Evolutionary conservation across 2,113 vertebrate genomes (phyloP).

Genomic region (Sorex fumeus): DNA sequence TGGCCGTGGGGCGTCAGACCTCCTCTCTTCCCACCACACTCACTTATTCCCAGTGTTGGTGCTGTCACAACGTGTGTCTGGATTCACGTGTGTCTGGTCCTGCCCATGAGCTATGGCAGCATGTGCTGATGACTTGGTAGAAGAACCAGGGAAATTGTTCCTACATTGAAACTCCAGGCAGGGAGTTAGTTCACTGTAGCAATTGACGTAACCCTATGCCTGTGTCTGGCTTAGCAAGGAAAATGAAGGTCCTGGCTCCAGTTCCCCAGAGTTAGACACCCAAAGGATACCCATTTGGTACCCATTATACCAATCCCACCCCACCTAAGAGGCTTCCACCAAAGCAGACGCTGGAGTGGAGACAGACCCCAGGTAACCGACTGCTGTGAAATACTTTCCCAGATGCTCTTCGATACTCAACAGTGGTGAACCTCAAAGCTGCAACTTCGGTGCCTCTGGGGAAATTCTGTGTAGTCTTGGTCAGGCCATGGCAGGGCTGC

Average conservation of each 20-base stretch:
- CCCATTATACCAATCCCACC: too few relatives aligned
- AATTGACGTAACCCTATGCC: too few relatives aligned
- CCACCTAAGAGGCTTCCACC: background rate
- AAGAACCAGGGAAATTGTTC: background rate
- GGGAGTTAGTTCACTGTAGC: background rate
- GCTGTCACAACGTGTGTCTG: too few relatives aligned
- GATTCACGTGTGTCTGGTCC: too few relatives aligned
- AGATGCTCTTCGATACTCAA: background rate
- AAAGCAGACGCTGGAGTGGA: too few relatives aligned
- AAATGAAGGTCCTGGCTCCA: background rate
- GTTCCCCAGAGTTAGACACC: background rate
- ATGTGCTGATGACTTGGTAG: background rate
- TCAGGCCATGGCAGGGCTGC: too few relatives aligned
- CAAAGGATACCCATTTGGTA: background rate
- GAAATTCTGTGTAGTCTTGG: too few relatives aligned
- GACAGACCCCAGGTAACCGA: background rate
- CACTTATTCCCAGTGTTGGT: too few relatives aligned
- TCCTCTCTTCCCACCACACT: background rate
- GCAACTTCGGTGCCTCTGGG: too few relatives aligned
- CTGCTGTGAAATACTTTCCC: background rate
- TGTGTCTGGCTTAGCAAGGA: background rate
- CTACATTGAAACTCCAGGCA: background rate
- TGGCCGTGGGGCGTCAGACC: background rate
- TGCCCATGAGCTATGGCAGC: background rate
- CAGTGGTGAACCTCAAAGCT: too few relatives aligned